A percentile compares a stretch with the other conserved stretches of the same genome.
phyloP scores from a whole-genome alignment of 2,113 vertebrate species.

The Hemicordylus capensis region DNA sequence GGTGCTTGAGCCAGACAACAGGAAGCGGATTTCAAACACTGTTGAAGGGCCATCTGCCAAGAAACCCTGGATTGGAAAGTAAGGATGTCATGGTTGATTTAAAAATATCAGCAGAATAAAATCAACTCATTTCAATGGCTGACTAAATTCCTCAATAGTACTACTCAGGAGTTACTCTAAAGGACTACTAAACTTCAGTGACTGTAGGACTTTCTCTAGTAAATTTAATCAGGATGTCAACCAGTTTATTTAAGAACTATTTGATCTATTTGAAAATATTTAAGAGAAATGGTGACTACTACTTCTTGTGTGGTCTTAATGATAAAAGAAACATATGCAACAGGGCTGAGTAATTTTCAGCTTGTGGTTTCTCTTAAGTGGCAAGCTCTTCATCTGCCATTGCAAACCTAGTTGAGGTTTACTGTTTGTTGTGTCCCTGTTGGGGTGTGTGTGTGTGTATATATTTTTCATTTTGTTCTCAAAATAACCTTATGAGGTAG shows the following conservation, averaged over 20 bases:
- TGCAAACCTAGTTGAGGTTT: not conserved
- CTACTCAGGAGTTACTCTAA: too few species aligned
- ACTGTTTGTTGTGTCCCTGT: not conserved
- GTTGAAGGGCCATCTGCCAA: slow-evolving; percentile 84
- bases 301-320: not conserved
- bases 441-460: not conserved
- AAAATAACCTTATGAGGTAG: not conserved
- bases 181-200: too few species aligned
- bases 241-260: not conserved
- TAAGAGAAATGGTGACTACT: not conserved
- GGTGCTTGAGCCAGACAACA: slow-evolving; percentile 87
- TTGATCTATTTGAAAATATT: not conserved
- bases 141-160: too few species aligned
- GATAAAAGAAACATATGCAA: rapidly evolving
- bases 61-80: slow-evolving; percentile 97
- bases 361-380: not conserved
- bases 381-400: not conserved
- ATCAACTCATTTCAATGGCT: not conserved
- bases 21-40: slow-evolving; percentile 84
- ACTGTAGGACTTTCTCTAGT: too few species aligned
- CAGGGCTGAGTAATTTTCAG: not conserved
- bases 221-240: too few species aligned
- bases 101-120: not conserved
- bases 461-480: not conserved
- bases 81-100: slow-evolving; percentile 63